Conservation (phyloP, 2,113 vertebrate species). For the Alaudala cheleensis region DNA sequence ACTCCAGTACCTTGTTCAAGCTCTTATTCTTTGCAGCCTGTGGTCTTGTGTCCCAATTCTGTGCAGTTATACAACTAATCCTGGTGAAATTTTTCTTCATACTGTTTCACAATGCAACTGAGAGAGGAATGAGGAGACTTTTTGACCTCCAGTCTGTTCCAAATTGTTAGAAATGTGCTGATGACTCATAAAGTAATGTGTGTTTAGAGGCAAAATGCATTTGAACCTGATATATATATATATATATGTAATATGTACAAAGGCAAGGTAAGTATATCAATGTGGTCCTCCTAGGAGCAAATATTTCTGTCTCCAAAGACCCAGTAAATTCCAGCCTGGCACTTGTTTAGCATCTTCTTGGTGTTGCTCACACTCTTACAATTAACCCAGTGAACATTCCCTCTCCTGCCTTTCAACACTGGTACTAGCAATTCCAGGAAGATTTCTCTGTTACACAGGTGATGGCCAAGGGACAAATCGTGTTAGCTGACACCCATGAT, state of each 20-base stretch:
- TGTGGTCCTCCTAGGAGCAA: neutral
- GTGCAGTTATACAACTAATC: neutral
- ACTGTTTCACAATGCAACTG: neutral
- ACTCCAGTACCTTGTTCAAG: neutral
- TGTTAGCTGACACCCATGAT: slow-evolving; percentile 7
- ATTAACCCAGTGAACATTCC: neutral
- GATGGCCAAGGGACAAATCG: slow-evolving; percentile 74
- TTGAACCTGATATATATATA: neutral
- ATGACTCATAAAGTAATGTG: neutral
- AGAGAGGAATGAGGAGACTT: neutral
- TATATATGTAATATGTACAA: neutral
- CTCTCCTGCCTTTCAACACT: neutral
- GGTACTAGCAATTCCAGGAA: neutral
- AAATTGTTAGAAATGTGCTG: neutral
- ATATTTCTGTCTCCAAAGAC: neutral
- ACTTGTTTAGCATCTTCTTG: neutral
- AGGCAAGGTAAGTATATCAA: neutral
- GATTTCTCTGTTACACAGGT: slow-evolving; percentile 63
- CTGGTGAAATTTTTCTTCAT: neutral
- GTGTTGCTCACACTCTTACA: neutral
- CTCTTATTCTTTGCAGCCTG: neutral
- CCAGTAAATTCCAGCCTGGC: neutral
- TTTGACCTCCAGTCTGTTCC: neutral
- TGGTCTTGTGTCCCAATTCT: neutral
- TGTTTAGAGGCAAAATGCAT: neutral